A percentile compares a stretch with the other conserved stretches of the same genome.
These are phyloP conservation scores for Scomber scombrus DNA, from an alignment of 2,113 vertebrate genomes.

Conservation along the genomic window DNA sequence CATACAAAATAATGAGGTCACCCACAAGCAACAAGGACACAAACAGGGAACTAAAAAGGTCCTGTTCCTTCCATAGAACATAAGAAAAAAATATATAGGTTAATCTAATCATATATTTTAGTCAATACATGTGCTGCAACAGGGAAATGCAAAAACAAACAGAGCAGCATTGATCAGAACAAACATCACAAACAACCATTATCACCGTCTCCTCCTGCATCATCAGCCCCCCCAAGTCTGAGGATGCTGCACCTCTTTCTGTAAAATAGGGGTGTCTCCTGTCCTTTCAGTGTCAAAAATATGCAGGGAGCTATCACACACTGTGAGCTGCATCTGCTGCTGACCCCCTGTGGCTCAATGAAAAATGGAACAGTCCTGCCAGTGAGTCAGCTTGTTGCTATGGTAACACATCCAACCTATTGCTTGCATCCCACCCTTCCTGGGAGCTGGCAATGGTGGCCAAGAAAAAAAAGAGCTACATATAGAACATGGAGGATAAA, in stretches of 20 bases:
- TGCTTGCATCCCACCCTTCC: conserved; percentile 76
- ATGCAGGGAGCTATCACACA: conserved; percentile 27
- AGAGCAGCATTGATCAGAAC: conserved; percentile 34
- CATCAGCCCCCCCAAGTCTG: conserved; percentile 47
- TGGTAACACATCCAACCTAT: conserved; percentile 84
- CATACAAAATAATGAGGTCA: conserved; percentile 14
- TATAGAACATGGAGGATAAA: conserved; percentile 55
- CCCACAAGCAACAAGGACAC: background rate
- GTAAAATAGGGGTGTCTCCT: conserved; percentile 64
- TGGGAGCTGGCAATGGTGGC: conserved; percentile 40
- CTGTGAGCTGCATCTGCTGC: conserved; percentile 54
- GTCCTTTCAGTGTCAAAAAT: conserved; percentile 18
- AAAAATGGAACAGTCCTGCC: conserved; percentile 82
- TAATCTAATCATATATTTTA: background rate
- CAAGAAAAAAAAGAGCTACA: conserved; percentile 44
- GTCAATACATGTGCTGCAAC: background rate
- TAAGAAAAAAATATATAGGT: background rate
- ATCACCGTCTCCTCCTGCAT: conserved; percentile 17
- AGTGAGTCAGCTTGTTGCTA: conserved; percentile 86
- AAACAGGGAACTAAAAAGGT: background rate
- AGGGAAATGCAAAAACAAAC: background rate
- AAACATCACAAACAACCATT: conserved; percentile 50
- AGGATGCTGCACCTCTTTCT: conserved; percentile 31
- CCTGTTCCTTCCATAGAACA: background rate
- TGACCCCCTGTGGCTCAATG: conserved; percentile 71